These are phyloP conservation scores for Ursus arctos DNA, from an alignment of 2,113 vertebrate genomes.

Conservation along the genomic window DNA sequence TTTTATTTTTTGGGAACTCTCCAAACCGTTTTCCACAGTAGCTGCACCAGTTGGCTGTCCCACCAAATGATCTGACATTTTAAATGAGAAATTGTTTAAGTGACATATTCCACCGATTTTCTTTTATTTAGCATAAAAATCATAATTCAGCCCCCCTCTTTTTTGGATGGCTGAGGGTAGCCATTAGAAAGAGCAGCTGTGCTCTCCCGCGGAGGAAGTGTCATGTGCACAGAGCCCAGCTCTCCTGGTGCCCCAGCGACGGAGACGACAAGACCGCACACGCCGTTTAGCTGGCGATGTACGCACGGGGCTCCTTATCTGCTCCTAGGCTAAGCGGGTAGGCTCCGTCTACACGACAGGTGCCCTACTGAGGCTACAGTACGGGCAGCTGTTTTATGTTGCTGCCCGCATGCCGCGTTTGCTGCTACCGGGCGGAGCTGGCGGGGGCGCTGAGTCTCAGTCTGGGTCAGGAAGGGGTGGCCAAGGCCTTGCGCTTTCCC, in stretches of 20 bases:
- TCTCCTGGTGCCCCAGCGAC: background rate
- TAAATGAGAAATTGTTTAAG: constrained; percentile 27
- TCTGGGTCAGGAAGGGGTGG: background rate
- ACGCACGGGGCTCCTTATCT: rapidly evolving
- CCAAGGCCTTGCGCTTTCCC: background rate
- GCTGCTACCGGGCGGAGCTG: too few species aligned
- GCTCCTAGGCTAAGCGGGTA: rapidly evolving
- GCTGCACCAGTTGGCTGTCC: background rate
- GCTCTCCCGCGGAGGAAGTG: background rate
- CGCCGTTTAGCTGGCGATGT: background rate
- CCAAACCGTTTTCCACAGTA: background rate
- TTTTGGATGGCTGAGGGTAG: background rate
- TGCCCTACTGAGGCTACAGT: rapidly evolving
- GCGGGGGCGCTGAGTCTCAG: background rate
- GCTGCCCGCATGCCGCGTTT: background rate
- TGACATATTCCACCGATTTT: background rate
- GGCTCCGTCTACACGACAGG: background rate
- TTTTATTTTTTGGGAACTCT: background rate
- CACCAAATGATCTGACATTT: background rate
- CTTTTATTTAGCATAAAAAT: constrained; percentile 18
- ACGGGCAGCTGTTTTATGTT: rapidly evolving
- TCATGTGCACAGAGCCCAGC: background rate
- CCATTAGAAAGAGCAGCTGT: background rate
- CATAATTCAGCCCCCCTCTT: background rate
- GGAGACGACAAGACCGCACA: background rate